These are phyloP conservation scores for Heteropelma amictum DNA, from an alignment of 2,888 invertebrate genomes.

Conservation along the genomic window DNA sequence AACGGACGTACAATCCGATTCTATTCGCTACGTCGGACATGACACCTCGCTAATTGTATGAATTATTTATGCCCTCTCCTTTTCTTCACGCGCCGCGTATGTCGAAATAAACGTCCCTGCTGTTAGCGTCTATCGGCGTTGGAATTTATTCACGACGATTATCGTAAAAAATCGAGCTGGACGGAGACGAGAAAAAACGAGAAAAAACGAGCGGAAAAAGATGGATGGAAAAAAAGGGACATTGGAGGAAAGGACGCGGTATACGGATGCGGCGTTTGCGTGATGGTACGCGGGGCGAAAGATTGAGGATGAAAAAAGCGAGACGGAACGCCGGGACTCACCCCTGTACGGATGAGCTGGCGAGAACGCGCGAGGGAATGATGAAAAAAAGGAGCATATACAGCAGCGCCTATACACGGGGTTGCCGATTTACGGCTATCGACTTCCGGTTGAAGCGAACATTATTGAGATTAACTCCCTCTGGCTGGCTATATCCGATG, in stretches of 20 bases:
- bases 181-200: neutral
- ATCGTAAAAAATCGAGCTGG: slow-evolving; percentile 37
- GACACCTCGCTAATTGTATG: slow-evolving; percentile 70
- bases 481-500: slow-evolving; percentile 55
- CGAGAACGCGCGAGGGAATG: slow-evolving; percentile 17
- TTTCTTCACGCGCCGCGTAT: slow-evolving; percentile 64
- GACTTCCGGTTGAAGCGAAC: slow-evolving; percentile 72
- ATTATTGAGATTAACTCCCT: slow-evolving; percentile 76
- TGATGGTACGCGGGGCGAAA: slow-evolving; percentile 14
- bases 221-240: slow-evolving; percentile 35
- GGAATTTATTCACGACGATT: slow-evolving; percentile 42
- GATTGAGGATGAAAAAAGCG: slow-evolving; percentile 15
- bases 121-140: slow-evolving; percentile 18
- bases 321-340: slow-evolving; percentile 4
- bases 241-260: slow-evolving; percentile 8
- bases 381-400: slow-evolving; percentile 28
- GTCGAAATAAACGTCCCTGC: slow-evolving; percentile 28
- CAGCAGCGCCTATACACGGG: slow-evolving; percentile 36
- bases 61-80: slow-evolving; percentile 71
- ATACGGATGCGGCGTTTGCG: slow-evolving; percentile 3
- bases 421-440: slow-evolving; percentile 71
- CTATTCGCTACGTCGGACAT: slow-evolving; percentile 41
- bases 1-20: no score
- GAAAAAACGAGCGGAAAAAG: slow-evolving; percentile 10
- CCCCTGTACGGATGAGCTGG: slow-evolving; percentile 48